These are phyloP conservation scores for Apamea monoglypha DNA, from an alignment of 2,888 invertebrate species.

Conservation along the genomic window DNA sequence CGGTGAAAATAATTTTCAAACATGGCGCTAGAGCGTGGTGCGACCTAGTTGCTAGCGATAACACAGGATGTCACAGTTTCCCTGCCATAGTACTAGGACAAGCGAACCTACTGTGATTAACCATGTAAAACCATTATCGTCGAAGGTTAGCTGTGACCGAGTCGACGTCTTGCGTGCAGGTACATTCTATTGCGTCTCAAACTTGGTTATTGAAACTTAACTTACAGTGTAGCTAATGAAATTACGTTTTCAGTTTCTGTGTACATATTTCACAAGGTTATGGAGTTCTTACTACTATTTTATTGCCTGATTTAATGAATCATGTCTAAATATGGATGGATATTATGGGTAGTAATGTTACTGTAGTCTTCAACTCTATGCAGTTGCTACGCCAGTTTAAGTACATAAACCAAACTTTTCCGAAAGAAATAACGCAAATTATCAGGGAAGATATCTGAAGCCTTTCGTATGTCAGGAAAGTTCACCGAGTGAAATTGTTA, in stretches of 20 bases:
- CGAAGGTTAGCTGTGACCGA: constrained; percentile 55
- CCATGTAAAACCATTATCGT: constrained; percentile 55
- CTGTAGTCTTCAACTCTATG: neutral
- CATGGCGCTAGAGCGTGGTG: constrained; percentile 76
- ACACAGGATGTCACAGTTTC: constrained; percentile 88
- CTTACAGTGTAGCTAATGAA: constrained; percentile 48
- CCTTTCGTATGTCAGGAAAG: constrained; percentile 53
- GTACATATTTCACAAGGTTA: constrained; percentile 36
- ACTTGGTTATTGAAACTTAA: constrained; percentile 50
- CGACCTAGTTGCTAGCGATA: constrained; percentile 87
- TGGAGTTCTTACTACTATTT: constrained; percentile 1
- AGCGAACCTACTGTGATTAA: constrained; percentile 47
- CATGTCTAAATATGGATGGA: neutral
- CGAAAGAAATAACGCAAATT: constrained; percentile 27
- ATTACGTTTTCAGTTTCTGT: constrained; percentile 45
- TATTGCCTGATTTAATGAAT: neutral
- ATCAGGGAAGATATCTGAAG: constrained; percentile 34
- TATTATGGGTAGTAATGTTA: neutral
- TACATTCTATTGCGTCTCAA: constrained; percentile 59
- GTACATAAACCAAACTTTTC: constrained; percentile 9
- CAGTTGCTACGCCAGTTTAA: neutral
- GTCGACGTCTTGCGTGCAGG: constrained; percentile 32
- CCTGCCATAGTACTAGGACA: constrained; percentile 69
- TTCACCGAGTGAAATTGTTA: constrained; percentile 68
- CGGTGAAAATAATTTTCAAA: constrained; percentile 88